Percentiles rank a stretch among this genome's conserved stretches.
Conservation (phyloP, 2,113 vertebrate species). For the Antechinus stuartii region DNA sequence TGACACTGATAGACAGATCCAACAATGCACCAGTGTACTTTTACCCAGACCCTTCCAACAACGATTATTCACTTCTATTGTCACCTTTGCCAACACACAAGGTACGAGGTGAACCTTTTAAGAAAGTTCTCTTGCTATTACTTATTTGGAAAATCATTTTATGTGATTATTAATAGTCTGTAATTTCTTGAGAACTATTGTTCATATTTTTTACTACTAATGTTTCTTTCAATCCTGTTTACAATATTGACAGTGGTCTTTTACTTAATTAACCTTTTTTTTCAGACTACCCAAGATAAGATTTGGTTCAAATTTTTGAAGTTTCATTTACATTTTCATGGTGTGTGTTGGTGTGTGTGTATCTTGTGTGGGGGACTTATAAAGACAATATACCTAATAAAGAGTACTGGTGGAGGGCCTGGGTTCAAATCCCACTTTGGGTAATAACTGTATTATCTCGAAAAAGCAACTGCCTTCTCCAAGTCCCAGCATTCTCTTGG, state of each 20-base stretch:
- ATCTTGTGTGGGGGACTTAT: background rate
- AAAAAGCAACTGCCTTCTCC: background rate
- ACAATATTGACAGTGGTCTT: background rate
- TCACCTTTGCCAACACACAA: background rate
- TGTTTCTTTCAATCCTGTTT: background rate
- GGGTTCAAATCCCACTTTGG: background rate
- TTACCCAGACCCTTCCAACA: background rate
- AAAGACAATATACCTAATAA: background rate
- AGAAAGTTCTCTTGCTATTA: background rate
- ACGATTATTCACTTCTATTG: background rate
- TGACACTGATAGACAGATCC: background rate
- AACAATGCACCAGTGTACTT: background rate
- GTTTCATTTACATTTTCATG: background rate
- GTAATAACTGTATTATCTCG: background rate
- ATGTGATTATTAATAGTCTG: background rate
- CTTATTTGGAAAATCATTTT: background rate
- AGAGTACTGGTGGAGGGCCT: background rate
- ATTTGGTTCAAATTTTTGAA: background rate
- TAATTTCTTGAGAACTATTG: background rate
- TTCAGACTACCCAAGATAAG: background rate
- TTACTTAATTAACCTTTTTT: background rate
- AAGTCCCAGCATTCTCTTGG: background rate
- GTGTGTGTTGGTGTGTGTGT: background rate
- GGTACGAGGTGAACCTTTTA: background rate
- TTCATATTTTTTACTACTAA: background rate